Evolutionary conservation across 1,140 invertebrate genomes (phyloP).

Genomic region (Macrobrachium nipponense): DNA sequence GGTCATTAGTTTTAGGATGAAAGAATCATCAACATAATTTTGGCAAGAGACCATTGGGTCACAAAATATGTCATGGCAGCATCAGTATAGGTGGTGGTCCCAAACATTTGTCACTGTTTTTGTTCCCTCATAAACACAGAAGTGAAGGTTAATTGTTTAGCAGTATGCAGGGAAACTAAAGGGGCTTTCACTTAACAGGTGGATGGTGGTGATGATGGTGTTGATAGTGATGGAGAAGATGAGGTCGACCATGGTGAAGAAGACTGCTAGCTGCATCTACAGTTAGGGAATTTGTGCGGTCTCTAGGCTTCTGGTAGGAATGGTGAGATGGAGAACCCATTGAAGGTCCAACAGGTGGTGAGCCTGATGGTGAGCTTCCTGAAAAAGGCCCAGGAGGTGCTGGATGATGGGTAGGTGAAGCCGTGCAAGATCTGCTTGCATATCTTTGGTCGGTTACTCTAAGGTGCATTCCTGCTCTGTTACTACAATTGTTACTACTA

Average conservation of each 20-base stretch:
- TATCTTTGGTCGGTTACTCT: constrained; percentile 58
- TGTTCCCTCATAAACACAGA: constrained; percentile 16
- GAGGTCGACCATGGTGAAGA: constrained; percentile 26
- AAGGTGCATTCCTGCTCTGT: constrained; percentile 51
- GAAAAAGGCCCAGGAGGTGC: constrained; percentile 47
- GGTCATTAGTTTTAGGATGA: no score
- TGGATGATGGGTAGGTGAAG: constrained; percentile 62
- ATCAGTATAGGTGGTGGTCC: neutral
- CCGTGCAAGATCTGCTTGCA: constrained; percentile 57
- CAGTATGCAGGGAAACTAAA: no score
- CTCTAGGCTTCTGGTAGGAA: constrained; percentile 43
- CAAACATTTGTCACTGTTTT: constrained; percentile 1
- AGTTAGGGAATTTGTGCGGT: constrained; percentile 62
- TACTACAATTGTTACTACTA: neutral
- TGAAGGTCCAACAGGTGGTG: constrained; percentile 8
- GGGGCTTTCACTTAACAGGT: constrained; percentile 43
- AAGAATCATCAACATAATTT: no score
- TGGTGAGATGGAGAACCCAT: constrained; percentile 39
- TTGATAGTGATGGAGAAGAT: constrained; percentile 34
- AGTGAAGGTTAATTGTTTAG: neutral
- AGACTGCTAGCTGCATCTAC: constrained; percentile 54
- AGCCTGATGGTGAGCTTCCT: constrained; percentile 13
- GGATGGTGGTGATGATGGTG: constrained; percentile 52
- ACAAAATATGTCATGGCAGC: no score
- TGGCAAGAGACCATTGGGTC: no score